Evolutionary conservation across 2,888 invertebrate species (phyloP), one percentile per base, ranked within the genome.

Genomic region (Trilocha varians): DNA sequence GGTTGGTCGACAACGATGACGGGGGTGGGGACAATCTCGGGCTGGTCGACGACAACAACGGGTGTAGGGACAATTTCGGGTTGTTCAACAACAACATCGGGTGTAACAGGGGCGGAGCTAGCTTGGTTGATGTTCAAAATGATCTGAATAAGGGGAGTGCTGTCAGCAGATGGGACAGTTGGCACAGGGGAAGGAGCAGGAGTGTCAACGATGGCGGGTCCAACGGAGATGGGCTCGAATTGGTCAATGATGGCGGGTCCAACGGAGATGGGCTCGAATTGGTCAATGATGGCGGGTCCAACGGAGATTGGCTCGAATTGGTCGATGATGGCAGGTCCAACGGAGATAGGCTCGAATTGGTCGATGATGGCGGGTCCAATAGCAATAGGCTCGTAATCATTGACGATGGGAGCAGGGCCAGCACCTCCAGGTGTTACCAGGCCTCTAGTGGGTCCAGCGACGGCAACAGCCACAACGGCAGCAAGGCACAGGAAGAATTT

Each of bases 391-490:
- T 47, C 42, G 44, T 39, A 25, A 9, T 38, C 3, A 11, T 49
- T 49, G 5, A 48, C 16, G 34, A 52, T n/a, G n/a, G n/a, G 46
- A 3, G 52, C 53, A 17, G 55, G 52, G 8, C 53, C 57, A n/a
- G 40, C 52, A 13, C 47, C 41, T 34, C 54, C 49, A 32, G 55
- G 56, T 6, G 41, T 39, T 13, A 43, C 41, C 11, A 44, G 40
- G 0, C 47, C 52, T 0, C 50, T 46, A 15, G 52, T 48, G 32
- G 51, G 48, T 13, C 57, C 58, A 16, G 57, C 56, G 14, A 54
- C 17, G 34, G 56, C 57, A 16, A 59, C 54, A 38, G 65, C 61
- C 43, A 54, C 54, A 32, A 60, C 42, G 38, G 55, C 59, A 41
- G 59, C 60, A 50, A 60, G 48, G 33, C 48, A 44, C 17, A 55